Percentiles rank a stretch among this genome's conserved stretches.
These are phyloP conservation scores for Eristalinus aeneus DNA, from an alignment of 2,888 invertebrate genomes.

Conservation along the genomic window DNA sequence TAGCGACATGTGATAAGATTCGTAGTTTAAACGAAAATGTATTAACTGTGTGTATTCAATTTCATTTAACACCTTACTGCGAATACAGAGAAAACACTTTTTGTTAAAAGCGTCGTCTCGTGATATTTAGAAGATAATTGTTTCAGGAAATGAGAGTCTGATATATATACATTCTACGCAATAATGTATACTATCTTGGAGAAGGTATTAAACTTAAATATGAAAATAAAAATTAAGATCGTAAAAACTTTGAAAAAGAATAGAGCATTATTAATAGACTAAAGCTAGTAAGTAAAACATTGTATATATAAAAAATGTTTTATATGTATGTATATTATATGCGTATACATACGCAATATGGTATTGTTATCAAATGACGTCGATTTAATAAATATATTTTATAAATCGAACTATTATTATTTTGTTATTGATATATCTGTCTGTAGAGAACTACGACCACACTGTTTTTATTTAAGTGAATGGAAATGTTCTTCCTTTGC, in stretches of 20 bases:
- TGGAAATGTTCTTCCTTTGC: too few relatives aligned
- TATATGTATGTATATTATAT: too few relatives aligned
- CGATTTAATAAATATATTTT: too few relatives aligned
- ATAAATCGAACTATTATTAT: too few relatives aligned
- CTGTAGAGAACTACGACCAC: too few relatives aligned
- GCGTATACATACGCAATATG: too few relatives aligned
- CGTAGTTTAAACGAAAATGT: slow-evolving; percentile 23
- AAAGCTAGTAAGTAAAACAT: too few relatives aligned
- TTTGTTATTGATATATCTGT: too few relatives aligned
- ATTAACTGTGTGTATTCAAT: slow-evolving; percentile 28
- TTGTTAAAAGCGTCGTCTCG: background rate
- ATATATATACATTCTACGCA: background rate
- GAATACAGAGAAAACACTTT: background rate
- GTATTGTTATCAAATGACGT: too few relatives aligned
- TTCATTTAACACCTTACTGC: slow-evolving; percentile 52
- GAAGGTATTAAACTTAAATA: background rate
- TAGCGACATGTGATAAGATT: slow-evolving; percentile 58
- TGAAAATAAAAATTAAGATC: background rate
- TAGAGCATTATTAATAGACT: background rate
- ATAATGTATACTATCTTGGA: too few relatives aligned
- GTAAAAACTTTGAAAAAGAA: background rate
- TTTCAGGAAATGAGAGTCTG: background rate
- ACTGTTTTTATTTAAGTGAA: too few relatives aligned
- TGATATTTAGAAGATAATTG: background rate
- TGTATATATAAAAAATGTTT: too few relatives aligned